Conservation (phyloP, 2,113 vertebrate genomes). For the Apodemus speciosus region DNA sequence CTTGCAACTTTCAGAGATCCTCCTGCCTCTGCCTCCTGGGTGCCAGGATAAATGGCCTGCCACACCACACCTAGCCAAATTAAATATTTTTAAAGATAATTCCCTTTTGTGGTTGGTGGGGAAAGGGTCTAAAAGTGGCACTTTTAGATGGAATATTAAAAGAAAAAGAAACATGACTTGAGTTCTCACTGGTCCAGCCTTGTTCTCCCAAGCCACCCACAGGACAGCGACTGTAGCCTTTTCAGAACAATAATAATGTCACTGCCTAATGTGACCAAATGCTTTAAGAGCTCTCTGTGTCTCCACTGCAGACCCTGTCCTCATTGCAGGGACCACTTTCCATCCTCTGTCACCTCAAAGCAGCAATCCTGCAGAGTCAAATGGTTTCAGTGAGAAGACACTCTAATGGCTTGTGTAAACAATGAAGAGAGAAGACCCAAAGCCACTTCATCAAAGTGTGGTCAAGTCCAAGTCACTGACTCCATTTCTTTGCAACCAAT, state of each 20-base stretch:
- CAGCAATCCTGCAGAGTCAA: background rate
- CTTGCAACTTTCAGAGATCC: background rate
- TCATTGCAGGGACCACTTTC: background rate
- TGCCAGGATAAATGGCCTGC: background rate
- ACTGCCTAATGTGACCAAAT: background rate
- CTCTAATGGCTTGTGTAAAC: background rate
- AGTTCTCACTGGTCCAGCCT: background rate
- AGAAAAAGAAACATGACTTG: background rate
- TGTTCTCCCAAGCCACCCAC: background rate
- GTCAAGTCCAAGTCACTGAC: background rate
- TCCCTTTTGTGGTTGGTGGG: background rate
- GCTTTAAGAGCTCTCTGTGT: background rate
- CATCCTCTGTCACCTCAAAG: background rate
- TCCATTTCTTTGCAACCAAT: background rate
- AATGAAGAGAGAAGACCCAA: background rate
- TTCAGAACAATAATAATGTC: background rate
- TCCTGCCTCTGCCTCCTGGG: background rate
- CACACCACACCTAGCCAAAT: background rate
- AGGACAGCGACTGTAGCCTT: background rate
- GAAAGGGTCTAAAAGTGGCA: background rate
- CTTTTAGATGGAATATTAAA: background rate
- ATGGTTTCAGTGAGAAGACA: background rate
- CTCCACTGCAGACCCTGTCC: background rate
- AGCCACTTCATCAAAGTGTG: background rate
- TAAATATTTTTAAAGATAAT: background rate